Base-by-base conservation (phyloP, 1,140 invertebrate genomes). In the Amphibalanus amphitrite region DNA sequence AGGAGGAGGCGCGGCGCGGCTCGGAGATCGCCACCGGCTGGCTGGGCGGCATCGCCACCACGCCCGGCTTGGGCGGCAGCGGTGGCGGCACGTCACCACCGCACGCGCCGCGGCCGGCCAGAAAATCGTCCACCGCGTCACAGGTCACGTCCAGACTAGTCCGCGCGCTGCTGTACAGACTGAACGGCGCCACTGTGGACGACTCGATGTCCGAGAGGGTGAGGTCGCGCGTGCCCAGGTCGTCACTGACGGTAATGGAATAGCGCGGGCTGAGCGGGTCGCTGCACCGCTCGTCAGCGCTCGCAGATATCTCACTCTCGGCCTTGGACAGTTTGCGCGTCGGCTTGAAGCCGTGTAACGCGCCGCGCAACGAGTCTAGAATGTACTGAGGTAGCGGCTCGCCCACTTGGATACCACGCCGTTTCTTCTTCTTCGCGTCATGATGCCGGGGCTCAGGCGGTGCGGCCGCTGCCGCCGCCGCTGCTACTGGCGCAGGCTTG, bases 401-500 rank as follows among this genome's bases (percentile, higher is more conserved):
- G 13, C 76, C 76, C 29, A 76, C 76, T 71, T 76, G 76, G 33
- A 76, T 75, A 6, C 71, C 74, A 67, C 73, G 73, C 0, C 71
- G 71, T 67, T 74, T 74, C 33, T 74, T 74, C 73, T 74, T 75
- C 30, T 74, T 74, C 67, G 71, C 67, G 4, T 74, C 72, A 8
- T 3, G 8, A 0, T 23, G n/a, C 8, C 26, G 28, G 8, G 67
- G 23, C 38, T 3, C 29, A 15, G n/a, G 65, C 80, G 77, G 77
- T 81, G 80, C 78, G 79, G n/a, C n/a, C 81, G 74, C 79, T 77
- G 71, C 65, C 75, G 75, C 78, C 77, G 78, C 80, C 78, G 80
- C 82, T n/a, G 71, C 69, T 65, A 71, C n/a, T n/a, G n/a, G n/a
- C n/a, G n/a, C n/a, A n/a, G n/a, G n/a, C n/a, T n/a, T n/a, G n/a